Evolutionary conservation across 2,888 invertebrate genomes (phyloP), one percentile per base, ranked within the genome.

Genomic region (Eutolmus rufibarbis): DNA sequence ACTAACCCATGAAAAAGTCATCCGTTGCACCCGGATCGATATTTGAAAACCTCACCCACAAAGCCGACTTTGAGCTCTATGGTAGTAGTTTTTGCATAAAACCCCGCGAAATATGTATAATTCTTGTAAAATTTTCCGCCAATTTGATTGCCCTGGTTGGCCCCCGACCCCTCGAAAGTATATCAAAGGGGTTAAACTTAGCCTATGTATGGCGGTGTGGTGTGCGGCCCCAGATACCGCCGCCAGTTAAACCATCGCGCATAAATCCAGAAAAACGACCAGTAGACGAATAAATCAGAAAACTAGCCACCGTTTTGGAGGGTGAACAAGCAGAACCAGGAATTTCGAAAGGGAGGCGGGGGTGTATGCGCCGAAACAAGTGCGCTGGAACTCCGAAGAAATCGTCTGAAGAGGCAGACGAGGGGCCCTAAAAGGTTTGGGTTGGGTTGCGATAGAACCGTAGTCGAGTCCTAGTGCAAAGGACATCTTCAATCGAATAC

Each of bases 111-210:
- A 56, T 40, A 79, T 40, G 40, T 12, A 40, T 79, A 40, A 79
- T 46, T 31, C 46, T 79, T 51, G 51, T 51, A 31, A 79, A 79
- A 79, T 51, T 79, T 79, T 79, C 79, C 79, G 51, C 23, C 46
- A 79, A 51, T 79, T 79, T 79, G 51, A 79, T 79, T 79, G 23
- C n/a, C 31, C 79, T 31, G 76, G 37, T 14, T 79, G 51, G 19
- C 9, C 76, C n/a, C 46, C 16, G 16, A 79, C 43, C 43, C 37
- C n/a, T 46, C 16, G 14, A 12, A 14, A 28, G 74, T 74, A 28
- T 34, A 74, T 74, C 28, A 31, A 23, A 31, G 34, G 14, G 76
- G 51, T 79, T 51, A 51, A 51, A 28, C 79, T 40, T 79, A 79
- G 79, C 79, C n/a, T n/a, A n/a, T n/a, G n/a, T 46, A 51, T 28